Base-by-base conservation (phyloP, 2,113 vertebrate species). In the Ciconia stormi region DNA sequence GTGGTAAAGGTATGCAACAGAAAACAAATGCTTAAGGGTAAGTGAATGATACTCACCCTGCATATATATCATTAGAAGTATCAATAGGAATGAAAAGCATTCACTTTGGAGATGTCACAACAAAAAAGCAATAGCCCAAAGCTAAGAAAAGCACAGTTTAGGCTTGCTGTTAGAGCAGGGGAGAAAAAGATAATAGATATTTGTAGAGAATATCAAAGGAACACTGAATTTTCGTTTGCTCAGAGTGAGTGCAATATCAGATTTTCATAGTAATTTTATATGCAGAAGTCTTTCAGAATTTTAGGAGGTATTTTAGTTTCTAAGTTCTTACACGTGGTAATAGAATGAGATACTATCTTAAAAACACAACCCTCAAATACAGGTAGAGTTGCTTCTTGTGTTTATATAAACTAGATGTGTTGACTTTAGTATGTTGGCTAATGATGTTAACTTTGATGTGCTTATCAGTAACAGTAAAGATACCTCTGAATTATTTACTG, bases 1-100 rank as follows among this genome's bases (percentile, higher is more conserved):
- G 49, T 85, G 74, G 40, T 87, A n/a, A 81, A 90, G 55, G 46
- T 86, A 29, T 87, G 46, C 63, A 86, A 6, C 49, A 83, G 80
- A 87, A 90, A 81, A 66, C 30, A 85, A 65, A 66, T 73, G 59
- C 74, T 93, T 59, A 38, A 36, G 61, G 63, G 52, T 85, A 16
- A 65, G 62, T 38, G 84, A 71, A 53, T 82, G 42, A 72, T 40
- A 12, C 0, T 3, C 42, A 73, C 20, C 40, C 34, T 86, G 36
- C 74, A 55, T 73, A 85, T 95, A 72, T 88, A 72, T 46, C 29
- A 50, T 61, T 47, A 61, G 58, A 73, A 63, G 36, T 50, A 73
- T 89, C 86, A 71, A 40, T 65, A 91, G 86, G 90, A 97, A 94
- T 90, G 86, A 91, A 74, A 91, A 81, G 20, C 87, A 82, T 95